phyloP scores from a whole-genome alignment of 2,797 vertebrate genomes.

The Pteropus rufus region DNA sequence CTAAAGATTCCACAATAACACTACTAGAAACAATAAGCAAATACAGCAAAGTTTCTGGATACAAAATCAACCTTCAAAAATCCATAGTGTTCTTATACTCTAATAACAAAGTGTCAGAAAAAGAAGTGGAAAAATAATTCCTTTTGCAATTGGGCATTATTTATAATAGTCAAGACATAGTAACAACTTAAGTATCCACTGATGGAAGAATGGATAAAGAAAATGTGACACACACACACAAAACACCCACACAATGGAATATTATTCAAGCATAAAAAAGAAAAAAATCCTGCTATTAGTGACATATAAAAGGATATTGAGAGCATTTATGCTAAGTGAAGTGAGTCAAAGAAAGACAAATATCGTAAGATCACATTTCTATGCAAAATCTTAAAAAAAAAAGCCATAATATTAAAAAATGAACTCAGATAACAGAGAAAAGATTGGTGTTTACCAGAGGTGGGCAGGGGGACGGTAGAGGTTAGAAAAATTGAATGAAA shows the following conservation, averaged over 20 bases:
- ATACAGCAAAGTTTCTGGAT: too few relatives aligned
- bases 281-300: not conserved
- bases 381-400: not conserved
- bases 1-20: too few relatives aligned
- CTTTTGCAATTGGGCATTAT: too few relatives aligned
- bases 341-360: not conserved
- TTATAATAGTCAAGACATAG: not conserved
- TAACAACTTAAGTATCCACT: not conserved
- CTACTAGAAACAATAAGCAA: too few relatives aligned
- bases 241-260: not conserved
- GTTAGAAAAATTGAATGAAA: too few relatives aligned
- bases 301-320: not conserved
- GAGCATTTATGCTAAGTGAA: not conserved
- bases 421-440: not conserved
- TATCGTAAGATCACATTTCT: too few relatives aligned
- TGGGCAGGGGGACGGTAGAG: too few relatives aligned
- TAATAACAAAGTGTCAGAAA: too few relatives aligned
- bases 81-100: too few relatives aligned
- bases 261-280: not conserved
- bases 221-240: not conserved
- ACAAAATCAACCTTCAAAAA: too few relatives aligned
- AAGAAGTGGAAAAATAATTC: too few relatives aligned
- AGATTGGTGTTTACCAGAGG: too few relatives aligned
- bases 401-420: not conserved
- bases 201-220: not conserved